Conservation (phyloP, 2,113 vertebrate genomes). For the Myxocyprinus asiaticus region DNA sequence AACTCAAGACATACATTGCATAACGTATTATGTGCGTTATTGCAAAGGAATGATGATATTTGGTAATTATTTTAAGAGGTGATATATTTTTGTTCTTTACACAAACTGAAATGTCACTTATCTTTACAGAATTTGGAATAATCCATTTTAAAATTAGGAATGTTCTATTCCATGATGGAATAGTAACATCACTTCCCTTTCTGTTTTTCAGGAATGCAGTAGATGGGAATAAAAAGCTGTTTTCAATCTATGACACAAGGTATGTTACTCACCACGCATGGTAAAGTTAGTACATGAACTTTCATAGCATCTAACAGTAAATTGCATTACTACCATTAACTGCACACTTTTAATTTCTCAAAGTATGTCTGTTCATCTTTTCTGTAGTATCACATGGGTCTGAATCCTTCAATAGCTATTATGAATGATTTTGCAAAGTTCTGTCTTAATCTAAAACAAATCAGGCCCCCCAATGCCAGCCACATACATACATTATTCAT, state of each 20-base stretch:
- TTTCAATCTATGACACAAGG: conserved; percentile 92
- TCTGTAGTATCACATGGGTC: neutral
- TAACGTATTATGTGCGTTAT: too few species aligned
- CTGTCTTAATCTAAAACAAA: conserved; percentile 17
- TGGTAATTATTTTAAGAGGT: too few species aligned
- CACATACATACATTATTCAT: conserved; percentile 42
- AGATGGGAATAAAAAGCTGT: conserved; percentile 91
- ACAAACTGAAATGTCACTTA: neutral
- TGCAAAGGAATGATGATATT: too few species aligned
- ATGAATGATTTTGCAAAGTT: neutral
- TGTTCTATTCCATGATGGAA: conserved; percentile 16
- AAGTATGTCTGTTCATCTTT: neutral
- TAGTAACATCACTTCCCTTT: conserved; percentile 42
- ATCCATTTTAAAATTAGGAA: neutral
- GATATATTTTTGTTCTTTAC: too few species aligned
- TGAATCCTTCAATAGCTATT: neutral
- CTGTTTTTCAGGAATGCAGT: conserved; percentile 87
- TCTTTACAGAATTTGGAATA: neutral
- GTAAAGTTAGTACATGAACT: neutral
- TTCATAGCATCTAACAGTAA: neutral
- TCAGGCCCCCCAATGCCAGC: neutral
- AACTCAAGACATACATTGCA: neutral
- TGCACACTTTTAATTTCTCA: neutral
- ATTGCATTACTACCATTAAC: too few species aligned
- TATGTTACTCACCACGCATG: conserved; percentile 64